A percentile compares a stretch with the other conserved stretches of the same genome.
These are phyloP conservation scores for Lordiphosa collinella DNA, from an alignment of 1,140 invertebrate genomes.

Conservation along the genomic window DNA sequence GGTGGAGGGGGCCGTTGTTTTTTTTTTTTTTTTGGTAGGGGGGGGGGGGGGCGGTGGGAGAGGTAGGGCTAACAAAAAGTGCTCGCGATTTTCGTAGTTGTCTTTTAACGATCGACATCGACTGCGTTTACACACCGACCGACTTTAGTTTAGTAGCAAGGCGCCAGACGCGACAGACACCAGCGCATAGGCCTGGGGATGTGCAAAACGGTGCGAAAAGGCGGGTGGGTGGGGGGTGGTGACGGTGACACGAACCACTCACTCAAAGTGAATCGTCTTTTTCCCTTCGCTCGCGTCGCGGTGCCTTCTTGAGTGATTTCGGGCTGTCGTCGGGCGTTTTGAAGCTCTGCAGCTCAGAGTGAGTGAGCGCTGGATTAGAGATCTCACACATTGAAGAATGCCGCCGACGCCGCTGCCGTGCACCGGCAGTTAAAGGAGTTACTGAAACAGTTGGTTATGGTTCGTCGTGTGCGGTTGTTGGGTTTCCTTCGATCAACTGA, in stretches of 20 bases:
- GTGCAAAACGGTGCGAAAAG: neutral
- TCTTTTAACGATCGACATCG: constrained; percentile 60
- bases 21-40: too few relatives aligned
- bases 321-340: constrained; percentile 21
- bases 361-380: constrained; percentile 53
- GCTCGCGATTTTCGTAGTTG: constrained; percentile 56
- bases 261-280: constrained; percentile 22
- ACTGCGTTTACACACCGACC: constrained; percentile 12
- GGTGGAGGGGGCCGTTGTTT: neutral
- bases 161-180: neutral
- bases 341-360: constrained; percentile 26
- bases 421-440: constrained; percentile 37
- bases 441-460: constrained; percentile 24
- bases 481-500: too few relatives aligned
- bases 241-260: constrained; percentile 19
- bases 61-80: constrained; percentile 26
- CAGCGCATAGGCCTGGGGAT: neutral
- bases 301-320: constrained; percentile 50
- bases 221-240: constrained; percentile 4
- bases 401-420: neutral
- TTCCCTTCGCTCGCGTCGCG: constrained; percentile 9
- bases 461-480: constrained; percentile 1
- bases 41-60: neutral
- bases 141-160: constrained; percentile 24
- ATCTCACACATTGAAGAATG: constrained; percentile 22